These are phyloP conservation scores for Chiridota heheva DNA, from an alignment of 35 echinoderm and acorn worm species.

Conservation along the genomic window DNA sequence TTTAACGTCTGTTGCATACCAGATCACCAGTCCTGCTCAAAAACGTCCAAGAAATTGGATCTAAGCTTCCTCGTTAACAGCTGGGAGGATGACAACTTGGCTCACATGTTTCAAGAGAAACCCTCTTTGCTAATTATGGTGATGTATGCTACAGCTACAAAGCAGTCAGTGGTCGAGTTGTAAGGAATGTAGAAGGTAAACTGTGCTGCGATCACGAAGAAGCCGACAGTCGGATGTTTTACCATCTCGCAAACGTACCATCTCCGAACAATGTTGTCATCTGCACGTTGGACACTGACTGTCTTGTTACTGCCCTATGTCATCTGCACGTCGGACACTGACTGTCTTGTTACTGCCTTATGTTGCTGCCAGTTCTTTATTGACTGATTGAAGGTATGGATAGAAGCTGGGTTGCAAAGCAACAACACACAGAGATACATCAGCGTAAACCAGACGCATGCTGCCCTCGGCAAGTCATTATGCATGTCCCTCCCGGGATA, in stretches of 20 bases:
- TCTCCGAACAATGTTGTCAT: constrained; percentile 39
- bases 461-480: not conserved
- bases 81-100: constrained; percentile 35
- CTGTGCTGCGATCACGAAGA: constrained; percentile 31
- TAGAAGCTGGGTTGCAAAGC: constrained; percentile 26
- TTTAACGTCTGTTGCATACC: constrained; percentile 38
- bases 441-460: constrained; percentile 24
- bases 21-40: constrained; percentile 15
- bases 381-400: constrained; percentile 33
- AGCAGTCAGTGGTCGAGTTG: not conserved
- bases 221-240: constrained; percentile 35
- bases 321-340: constrained; percentile 38
- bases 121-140: constrained; percentile 22
- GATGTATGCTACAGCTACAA: constrained; percentile 23
- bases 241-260: constrained; percentile 32
- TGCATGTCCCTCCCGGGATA: constrained; percentile 42
- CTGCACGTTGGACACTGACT: constrained; percentile 40
- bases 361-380: constrained; percentile 27
- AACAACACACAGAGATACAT: constrained; percentile 45
- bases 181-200: constrained; percentile 3
- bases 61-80: constrained; percentile 27
- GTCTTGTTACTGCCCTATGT: constrained; percentile 29
- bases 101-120: constrained; percentile 8
- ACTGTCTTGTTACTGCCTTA: constrained; percentile 40
- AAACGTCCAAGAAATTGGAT: constrained; percentile 37